These are phyloP conservation scores for Drosophila sturtevanti DNA, from an alignment of 1,140 invertebrate species.

Conservation along the genomic window DNA sequence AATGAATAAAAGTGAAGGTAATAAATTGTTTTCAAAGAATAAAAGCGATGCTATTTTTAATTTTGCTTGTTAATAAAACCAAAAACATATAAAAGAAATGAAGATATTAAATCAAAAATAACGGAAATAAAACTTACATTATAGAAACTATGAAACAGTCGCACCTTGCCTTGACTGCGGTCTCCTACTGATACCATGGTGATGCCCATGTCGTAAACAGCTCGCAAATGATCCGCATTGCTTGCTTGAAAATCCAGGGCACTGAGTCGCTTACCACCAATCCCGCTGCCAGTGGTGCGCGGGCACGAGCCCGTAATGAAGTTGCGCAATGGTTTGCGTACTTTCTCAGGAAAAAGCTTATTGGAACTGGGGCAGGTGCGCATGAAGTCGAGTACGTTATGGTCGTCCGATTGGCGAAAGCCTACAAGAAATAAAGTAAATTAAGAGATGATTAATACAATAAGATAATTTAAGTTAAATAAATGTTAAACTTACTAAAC, in stretches of 20 bases:
- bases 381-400: constrained; percentile 87
- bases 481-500: constrained; percentile 71
- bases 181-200: constrained; percentile 93
- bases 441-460: too few species aligned
- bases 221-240: constrained; percentile 94
- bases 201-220: constrained; percentile 97
- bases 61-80: neutral
- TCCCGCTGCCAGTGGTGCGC: constrained; percentile 78
- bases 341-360: constrained; percentile 91
- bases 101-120: constrained; percentile 5
- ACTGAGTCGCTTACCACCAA: constrained; percentile 85
- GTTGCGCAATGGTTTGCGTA: constrained; percentile 91
- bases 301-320: constrained; percentile 93
- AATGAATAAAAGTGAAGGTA: neutral
- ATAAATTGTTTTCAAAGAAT: too few species aligned
- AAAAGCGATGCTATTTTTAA: constrained; percentile 6
- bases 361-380: constrained; percentile 94
- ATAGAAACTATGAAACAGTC: constrained; percentile 93
- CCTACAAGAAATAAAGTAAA: constrained; percentile 30
- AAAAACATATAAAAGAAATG: constrained; percentile 8
- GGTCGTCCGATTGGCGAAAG: constrained; percentile 83
- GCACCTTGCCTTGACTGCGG: constrained; percentile 88
- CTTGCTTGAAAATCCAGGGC: constrained; percentile 91
- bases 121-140: constrained; percentile 86
- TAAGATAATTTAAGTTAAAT: too few species aligned